Conservation (phyloP, 2,113 vertebrate species). For the Hemiscyllium ocellatum region DNA sequence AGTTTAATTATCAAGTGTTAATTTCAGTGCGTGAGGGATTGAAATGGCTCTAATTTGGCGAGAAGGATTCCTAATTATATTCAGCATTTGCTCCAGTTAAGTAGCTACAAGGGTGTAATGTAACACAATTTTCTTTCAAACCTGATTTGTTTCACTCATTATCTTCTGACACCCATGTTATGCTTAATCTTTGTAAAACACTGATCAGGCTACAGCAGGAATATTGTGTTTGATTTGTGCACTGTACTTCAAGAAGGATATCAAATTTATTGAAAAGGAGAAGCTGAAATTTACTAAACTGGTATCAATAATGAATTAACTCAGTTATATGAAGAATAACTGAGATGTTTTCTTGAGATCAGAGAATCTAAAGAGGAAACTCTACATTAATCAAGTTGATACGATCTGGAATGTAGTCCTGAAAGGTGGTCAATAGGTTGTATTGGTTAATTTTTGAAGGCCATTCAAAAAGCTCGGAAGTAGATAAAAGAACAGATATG, state of each 20-base stretch:
- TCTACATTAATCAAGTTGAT: background rate
- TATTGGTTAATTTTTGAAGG: background rate
- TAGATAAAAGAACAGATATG: background rate
- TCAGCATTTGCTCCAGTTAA: background rate
- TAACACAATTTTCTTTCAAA: conserved; percentile 35
- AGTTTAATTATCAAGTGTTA: conserved; percentile 34
- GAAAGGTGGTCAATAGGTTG: background rate
- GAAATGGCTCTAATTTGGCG: background rate
- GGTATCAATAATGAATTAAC: background rate
- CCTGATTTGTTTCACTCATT: conserved; percentile 23
- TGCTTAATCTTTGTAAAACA: background rate
- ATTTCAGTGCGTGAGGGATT: conserved; percentile 14
- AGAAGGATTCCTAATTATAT: background rate
- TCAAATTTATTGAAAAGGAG: background rate
- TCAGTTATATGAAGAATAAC: background rate
- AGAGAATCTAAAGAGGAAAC: background rate
- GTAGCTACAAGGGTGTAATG: conserved; percentile 31
- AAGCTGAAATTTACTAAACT: background rate
- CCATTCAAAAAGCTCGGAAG: background rate
- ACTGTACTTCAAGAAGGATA: background rate
- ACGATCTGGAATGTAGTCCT: background rate
- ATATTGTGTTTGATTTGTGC: background rate
- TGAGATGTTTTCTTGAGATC: background rate
- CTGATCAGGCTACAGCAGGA: background rate
- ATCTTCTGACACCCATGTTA: background rate